Evolutionary conservation across 2,888 invertebrate species (phyloP).

Genomic region (Branchinecta sandiegonensis): DNA sequence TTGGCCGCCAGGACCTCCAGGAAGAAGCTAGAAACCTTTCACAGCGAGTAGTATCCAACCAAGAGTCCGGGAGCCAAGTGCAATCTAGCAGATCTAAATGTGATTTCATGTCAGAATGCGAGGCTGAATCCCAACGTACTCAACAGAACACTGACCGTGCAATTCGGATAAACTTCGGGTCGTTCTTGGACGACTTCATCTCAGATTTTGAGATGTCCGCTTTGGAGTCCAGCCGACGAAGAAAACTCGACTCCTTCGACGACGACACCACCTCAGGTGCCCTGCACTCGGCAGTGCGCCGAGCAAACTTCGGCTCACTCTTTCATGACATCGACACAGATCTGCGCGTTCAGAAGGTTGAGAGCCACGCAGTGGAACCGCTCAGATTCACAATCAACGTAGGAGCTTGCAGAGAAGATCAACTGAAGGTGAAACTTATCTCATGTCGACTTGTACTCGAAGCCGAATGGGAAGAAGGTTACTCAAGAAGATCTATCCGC

Average conservation of each 20-base stretch:
- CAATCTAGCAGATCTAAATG: not conserved
- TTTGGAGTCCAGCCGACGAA: not conserved
- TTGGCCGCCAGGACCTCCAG: not conserved
- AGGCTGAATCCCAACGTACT: not conserved
- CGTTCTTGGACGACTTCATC: not conserved
- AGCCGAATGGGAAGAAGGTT: constrained; percentile 7
- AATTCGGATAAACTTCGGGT: not conserved
- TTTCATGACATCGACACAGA: constrained; percentile 8
- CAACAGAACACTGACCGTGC: not conserved
- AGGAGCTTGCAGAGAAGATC: constrained; percentile 6
- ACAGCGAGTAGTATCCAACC: not conserved
- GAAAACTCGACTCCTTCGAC: not conserved
- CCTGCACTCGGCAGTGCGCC: not conserved
- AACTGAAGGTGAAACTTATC: constrained; percentile 4
- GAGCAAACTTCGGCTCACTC: not conserved
- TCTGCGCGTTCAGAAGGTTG: constrained; percentile 2
- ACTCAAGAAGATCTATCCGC: constrained; percentile 12
- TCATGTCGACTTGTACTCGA: constrained; percentile 13
- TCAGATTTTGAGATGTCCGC: not conserved
- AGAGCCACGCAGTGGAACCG: not conserved
- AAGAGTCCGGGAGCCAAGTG: not conserved
- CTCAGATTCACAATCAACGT: constrained; percentile 14
- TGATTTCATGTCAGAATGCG: constrained; percentile 9
- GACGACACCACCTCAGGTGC: not conserved
- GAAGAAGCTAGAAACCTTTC: not conserved